Percentiles rank a stretch among this genome's conserved stretches.
These are phyloP conservation scores for Salvator merianae DNA, from an alignment of 2,113 vertebrate genomes.

Conservation along the genomic window DNA sequence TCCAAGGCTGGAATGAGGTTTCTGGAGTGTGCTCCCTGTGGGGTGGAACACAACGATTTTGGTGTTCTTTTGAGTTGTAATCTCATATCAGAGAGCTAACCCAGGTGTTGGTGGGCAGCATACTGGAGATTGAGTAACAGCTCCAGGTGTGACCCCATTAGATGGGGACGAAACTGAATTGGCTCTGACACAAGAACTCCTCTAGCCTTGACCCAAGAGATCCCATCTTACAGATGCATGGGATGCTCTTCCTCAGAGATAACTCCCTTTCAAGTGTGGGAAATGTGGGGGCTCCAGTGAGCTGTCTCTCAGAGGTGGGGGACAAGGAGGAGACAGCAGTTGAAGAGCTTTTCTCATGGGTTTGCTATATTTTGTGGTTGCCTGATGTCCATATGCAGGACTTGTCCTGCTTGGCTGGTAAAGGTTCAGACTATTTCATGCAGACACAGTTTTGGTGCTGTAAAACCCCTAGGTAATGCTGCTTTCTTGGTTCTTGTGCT, in stretches of 20 bases:
- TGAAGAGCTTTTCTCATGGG: neutral
- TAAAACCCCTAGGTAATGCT: neutral
- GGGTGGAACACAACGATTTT: no score
- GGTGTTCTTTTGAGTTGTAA: neutral
- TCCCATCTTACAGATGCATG: neutral
- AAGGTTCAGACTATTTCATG: neutral
- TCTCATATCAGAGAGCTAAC: neutral
- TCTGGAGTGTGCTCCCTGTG: neutral
- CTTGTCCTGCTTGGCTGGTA: neutral
- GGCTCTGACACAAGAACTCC: neutral
- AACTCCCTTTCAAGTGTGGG: no score
- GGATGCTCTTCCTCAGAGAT: no score
- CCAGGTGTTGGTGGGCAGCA: neutral
- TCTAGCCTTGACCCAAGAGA: no score
- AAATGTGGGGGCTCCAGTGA: no score
- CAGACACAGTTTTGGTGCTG: neutral
- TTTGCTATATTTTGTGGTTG: neutral
- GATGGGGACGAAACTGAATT: no score
- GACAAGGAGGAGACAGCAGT: no score
- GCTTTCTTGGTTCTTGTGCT: neutral
- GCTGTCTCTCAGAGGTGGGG: neutral
- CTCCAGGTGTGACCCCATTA: neutral
- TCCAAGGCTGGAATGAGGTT: neutral
- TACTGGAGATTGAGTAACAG: neutral
- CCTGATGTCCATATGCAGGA: neutral